These are phyloP conservation scores for Tupaia chinensis DNA, from an alignment of 2,113 vertebrate species.

Conservation along the genomic window DNA sequence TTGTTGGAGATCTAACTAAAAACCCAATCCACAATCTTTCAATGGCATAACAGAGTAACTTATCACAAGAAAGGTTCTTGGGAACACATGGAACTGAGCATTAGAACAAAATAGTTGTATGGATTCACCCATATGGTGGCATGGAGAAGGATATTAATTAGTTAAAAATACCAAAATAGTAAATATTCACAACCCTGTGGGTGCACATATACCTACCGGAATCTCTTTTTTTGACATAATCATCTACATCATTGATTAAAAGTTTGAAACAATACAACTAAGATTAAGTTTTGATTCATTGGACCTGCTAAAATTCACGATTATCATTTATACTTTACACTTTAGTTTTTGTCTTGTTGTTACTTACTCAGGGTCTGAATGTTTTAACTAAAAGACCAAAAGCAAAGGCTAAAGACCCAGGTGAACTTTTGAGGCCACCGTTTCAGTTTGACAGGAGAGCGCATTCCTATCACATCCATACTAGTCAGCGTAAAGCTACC, in stretches of 20 bases:
- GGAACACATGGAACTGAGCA: neutral
- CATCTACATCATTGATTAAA: neutral
- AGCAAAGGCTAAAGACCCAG: too few relatives aligned
- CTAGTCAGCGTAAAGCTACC: too few relatives aligned
- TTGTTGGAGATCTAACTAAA: neutral
- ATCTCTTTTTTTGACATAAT: neutral
- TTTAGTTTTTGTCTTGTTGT: neutral
- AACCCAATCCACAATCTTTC: neutral
- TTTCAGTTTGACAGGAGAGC: too few relatives aligned
- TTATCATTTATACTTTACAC: neutral
- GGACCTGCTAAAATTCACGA: neutral
- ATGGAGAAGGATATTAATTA: neutral
- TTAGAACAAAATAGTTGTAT: neutral
- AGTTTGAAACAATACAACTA: neutral
- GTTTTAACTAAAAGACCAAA: too few relatives aligned
- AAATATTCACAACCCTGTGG: neutral
- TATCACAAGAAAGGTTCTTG: neutral
- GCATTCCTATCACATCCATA: too few relatives aligned
- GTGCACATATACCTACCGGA: neutral
- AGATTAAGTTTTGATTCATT: neutral
- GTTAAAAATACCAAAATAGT: neutral
- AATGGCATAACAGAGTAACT: neutral
- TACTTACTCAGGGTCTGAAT: too few relatives aligned
- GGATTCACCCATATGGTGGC: neutral
- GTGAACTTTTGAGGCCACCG: too few relatives aligned